Evolutionary conservation across 2,797 vertebrate genomes (phyloP).

Genomic region (Uromys caudimaculatus): DNA sequence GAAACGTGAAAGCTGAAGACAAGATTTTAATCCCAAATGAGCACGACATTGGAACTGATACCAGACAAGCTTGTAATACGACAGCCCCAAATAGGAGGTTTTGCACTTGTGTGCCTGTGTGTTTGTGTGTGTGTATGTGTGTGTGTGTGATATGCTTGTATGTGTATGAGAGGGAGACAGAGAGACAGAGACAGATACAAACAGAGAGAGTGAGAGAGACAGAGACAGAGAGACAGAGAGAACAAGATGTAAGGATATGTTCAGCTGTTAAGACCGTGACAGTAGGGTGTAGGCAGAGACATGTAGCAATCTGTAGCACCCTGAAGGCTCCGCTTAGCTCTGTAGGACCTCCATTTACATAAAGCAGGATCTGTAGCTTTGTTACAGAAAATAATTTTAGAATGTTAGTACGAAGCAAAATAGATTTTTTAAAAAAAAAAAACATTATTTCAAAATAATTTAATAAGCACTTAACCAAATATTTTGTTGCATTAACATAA

Average conservation of each 20-base stretch:
- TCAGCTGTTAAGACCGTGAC: not conserved
- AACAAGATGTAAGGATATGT: not conserved
- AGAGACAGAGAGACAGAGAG: not conserved
- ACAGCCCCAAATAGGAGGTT: not conserved
- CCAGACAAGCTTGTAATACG: not conserved
- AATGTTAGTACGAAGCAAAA: not conserved
- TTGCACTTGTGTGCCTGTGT: not conserved
- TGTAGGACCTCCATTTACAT: not conserved
- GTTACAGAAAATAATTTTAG: not conserved
- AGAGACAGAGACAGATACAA: not conserved
- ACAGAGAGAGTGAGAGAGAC: not conserved
- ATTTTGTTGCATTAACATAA: not conserved
- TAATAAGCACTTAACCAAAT: not conserved
- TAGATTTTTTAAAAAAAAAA: not conserved
- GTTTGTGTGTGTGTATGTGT: not conserved
- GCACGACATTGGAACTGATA: not conserved
- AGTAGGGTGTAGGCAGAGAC: no score
- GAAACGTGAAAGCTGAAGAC: not conserved
- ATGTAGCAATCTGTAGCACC: not conserved
- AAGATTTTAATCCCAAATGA: slow-evolving; percentile 44
- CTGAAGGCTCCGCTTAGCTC: not conserved
- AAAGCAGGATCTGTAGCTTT: not conserved
- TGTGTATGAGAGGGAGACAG: not conserved
- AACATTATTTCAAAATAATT: not conserved
- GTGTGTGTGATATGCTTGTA: not conserved